Base-by-base conservation (phyloP, 2,113 vertebrate genomes). In the Okapia johnstoni region DNA sequence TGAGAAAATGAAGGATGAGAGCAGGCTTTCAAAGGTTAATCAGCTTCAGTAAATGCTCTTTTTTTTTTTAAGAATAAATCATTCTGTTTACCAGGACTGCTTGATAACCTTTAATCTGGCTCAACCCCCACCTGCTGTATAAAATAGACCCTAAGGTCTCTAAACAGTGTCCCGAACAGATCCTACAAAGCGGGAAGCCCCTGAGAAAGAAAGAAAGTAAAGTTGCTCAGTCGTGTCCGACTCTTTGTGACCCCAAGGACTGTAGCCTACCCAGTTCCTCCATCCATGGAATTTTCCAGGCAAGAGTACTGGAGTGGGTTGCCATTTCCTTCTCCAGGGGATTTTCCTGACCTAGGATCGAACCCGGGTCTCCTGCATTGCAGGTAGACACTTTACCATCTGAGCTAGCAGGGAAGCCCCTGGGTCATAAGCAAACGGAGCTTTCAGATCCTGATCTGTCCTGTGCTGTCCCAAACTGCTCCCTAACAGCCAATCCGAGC, bases 351-450 rank as follows among this genome's bases (percentile, higher is more conserved):
- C 19, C 19, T 23, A 19, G n/a, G n/a, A 70, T 40, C 0, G 10
- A 70, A 23, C n/a, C n/a, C 0, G 0, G 19, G 19, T 40, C n/a
- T 70, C 10, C n/a, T 0, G 11, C 2, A 1, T 12, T 70, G 2
- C 10, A 13, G 66, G n/a, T 19, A 70, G 66, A 40, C 19, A 6
- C 10, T 70, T 70, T 70, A 23, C 66, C n/a, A 23, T 40, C 10
- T 40, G n/a, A 40, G n/a, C 66, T 10, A 70, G n/a, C n/a, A 40
- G 66, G 66, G 19, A 70, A 70, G n/a, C 5, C 19, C 66, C n/a
- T 40, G 10, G 10, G 57, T 46, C 57, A 50, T 60, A 6, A 57
- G 25, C 54, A 57, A 80, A n/a, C 33, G 54, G 26, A 30, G 43
- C 30, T 61, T 95, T 73, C 40, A 10, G 43, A 13, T 28, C 13